Evolutionary conservation across 2,113 vertebrate species (phyloP), one percentile per base, ranked within the genome.

Genomic region (Scomber colias): DNA sequence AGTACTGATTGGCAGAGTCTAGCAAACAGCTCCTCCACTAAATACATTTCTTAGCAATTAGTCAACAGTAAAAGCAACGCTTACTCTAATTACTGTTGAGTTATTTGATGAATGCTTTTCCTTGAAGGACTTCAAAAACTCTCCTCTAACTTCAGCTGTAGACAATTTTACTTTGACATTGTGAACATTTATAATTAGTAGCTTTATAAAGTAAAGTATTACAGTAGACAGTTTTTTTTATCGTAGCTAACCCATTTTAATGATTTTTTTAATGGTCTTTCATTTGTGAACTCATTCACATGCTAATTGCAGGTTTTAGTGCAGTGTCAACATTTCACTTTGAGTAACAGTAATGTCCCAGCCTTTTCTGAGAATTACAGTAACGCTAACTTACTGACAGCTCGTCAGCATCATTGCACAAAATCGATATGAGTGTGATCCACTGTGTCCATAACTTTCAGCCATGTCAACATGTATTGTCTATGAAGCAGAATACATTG

Each of bases 331-430:
- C 60, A 80, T 70, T 35, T 90, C 75, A 75, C 55, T 84, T 64
- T 86, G 82, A 87, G 72, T 86, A 82, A 86, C 55, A 71, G 8
- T 13, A 0, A 5, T 50, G 70, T 71, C 76, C 45, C 80, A 9
- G 31, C 53, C 66, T 77, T 50, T 86, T 84, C 84, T 86, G 57
- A 89, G 80, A 90, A 89, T 15, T 31, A 71, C 40, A 84, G 66
- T 80, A 68, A 87, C 64, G 74, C 30, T 59, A 71, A 63, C 46
- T 84, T 53, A 69, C 64, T 70, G 61, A 67, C 45, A 56, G 31
- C 65, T 61, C 21, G 27, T 77, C 69, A 56, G 56, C 65, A 45
- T 71, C 63, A 31, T 55, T 57, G 11, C 27, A 27, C 65, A 77
- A 78, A 84, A 82, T 81, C 56, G 27, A 44, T 65, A 35, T 68